These are phyloP conservation scores for Tribolium freemani DNA, from an alignment of 2,888 invertebrate species.

Conservation along the genomic window DNA sequence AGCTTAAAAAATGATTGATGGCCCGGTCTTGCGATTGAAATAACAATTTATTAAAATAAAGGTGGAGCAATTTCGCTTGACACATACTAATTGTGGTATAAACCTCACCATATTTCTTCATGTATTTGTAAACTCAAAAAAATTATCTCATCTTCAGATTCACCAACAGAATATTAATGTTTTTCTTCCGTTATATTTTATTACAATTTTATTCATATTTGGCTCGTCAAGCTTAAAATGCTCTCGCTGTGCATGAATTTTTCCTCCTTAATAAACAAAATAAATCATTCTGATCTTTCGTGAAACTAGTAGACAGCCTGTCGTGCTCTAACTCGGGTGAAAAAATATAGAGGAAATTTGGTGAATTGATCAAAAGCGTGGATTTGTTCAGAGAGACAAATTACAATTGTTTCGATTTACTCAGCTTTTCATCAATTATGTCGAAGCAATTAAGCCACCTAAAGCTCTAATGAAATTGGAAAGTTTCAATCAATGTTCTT, in stretches of 20 bases:
- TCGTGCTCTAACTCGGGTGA: background rate
- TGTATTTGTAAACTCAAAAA: background rate
- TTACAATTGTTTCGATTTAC: background rate
- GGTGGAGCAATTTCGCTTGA: background rate
- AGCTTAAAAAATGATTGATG: background rate
- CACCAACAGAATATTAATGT: conserved; percentile 7
- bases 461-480: conserved; percentile 1
- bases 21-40: background rate
- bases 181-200: conserved; percentile 1
- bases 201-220: conserved; percentile 12
- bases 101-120: background rate
- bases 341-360: too few relatives aligned
- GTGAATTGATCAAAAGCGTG: too few relatives aligned
- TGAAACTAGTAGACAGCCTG: too few relatives aligned
- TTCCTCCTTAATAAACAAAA: background rate
- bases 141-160: conserved; percentile 2
- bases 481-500: background rate
- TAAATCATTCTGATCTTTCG: background rate
- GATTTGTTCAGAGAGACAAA: background rate
- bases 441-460: background rate
- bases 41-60: background rate
- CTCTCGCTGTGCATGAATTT: background rate
- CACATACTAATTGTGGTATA: background rate
- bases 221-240: conserved; percentile 1
- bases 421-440: conserved; percentile 7